phyloP scores from a whole-genome alignment of 2,113 vertebrate genomes.

The Lathamus discolor region DNA sequence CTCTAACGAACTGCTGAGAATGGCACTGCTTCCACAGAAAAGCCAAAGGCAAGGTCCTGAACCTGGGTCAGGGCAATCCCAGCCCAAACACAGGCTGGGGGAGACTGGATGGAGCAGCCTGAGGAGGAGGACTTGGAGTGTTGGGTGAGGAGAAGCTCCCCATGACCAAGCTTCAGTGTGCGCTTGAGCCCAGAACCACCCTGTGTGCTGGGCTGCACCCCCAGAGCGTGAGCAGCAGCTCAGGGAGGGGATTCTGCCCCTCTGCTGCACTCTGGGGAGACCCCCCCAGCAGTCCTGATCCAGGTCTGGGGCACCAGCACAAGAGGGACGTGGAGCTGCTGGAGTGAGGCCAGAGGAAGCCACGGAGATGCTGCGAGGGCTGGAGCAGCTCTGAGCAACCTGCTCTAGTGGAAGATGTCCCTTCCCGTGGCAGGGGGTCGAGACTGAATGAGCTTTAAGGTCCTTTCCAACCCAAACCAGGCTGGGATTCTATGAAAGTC shows the following conservation, averaged over 20 bases:
- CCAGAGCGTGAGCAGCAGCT: neutral
- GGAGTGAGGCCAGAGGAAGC: neutral
- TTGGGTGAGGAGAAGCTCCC: neutral
- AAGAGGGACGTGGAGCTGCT: neutral
- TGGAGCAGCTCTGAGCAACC: neutral
- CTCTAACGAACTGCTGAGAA: accelerated
- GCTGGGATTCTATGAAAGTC: neutral
- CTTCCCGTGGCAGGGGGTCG: neutral
- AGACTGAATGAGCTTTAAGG: neutral
- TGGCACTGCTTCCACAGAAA: neutral
- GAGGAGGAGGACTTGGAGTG: neutral
- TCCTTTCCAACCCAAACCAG: neutral
- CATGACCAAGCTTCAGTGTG: neutral
- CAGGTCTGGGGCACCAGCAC: neutral
- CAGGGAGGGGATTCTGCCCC: neutral
- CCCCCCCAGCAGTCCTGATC: neutral
- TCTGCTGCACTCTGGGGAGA: neutral
- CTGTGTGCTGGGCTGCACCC: neutral
- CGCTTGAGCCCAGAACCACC: neutral
- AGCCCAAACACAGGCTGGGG: neutral
- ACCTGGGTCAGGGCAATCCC: neutral
- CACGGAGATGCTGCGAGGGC: neutral
- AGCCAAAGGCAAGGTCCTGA: neutral
- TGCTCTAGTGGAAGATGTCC: neutral
- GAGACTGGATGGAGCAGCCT: neutral